A percentile compares a stretch with the other conserved stretches of the same genome.
phyloP scores from a whole-genome alignment of 2,113 vertebrate genomes.

The Pachycephala philippinensis region DNA sequence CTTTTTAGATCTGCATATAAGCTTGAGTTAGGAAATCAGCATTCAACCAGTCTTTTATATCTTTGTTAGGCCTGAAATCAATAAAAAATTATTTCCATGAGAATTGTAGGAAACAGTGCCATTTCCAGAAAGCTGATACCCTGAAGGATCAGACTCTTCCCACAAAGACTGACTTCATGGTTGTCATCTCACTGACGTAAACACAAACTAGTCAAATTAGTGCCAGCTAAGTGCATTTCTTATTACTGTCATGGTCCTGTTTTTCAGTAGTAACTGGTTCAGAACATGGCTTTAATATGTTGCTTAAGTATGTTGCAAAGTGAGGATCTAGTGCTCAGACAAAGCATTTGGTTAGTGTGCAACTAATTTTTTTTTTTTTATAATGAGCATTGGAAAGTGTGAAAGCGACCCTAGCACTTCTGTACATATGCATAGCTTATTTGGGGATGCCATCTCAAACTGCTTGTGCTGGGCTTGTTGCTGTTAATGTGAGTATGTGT shows the following conservation, averaged over 20 bases:
- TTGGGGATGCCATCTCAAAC: neutral
- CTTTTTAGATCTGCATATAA: neutral
- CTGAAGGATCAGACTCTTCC: neutral
- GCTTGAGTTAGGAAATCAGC: neutral
- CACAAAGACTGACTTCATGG: neutral
- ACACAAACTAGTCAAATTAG: neutral
- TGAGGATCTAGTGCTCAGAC: neutral
- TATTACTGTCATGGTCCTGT: neutral
- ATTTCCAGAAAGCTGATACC: neutral
- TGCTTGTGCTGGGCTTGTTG: neutral
- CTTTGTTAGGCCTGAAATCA: neutral
- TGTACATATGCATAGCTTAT: neutral
- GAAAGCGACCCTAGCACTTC: neutral
- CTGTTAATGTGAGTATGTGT: neutral
- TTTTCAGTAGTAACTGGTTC: neutral
- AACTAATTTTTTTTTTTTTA: neutral
- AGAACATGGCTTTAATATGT: neutral
- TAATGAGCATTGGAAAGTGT: neutral
- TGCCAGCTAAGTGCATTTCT: neutral
- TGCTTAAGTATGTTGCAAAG: neutral
- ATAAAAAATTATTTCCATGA: neutral
- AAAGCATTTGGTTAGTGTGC: neutral
- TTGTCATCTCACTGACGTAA: neutral
- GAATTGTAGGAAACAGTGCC: neutral
- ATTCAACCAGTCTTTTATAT: neutral